phyloP scores from a whole-genome alignment of 1,140 invertebrate species.

The Zaprionus nigranus region DNA sequence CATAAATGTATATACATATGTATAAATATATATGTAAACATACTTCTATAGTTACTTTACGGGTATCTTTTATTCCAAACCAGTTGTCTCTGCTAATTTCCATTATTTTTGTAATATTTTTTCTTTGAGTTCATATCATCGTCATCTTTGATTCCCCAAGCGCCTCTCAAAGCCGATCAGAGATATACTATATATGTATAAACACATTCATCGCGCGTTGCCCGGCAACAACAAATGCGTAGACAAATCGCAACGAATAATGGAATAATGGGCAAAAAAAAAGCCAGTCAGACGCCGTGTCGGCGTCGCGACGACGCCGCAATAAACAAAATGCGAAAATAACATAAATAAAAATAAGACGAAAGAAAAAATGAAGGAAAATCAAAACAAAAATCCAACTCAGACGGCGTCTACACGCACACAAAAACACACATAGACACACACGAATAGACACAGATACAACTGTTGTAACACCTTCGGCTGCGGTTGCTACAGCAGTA shows the following conservation, averaged over 20 bases:
- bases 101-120: constrained; percentile 5
- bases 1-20: background rate
- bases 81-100: background rate
- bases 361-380: constrained; percentile 29
- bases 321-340: constrained; percentile 56
- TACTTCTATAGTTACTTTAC: background rate
- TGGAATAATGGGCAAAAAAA: constrained; percentile 20
- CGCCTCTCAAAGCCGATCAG: background rate
- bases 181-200: background rate
- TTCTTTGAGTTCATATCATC: background rate
- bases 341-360: constrained; percentile 35
- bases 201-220: constrained; percentile 7
- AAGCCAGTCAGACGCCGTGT: constrained; percentile 41
- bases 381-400: constrained; percentile 28
- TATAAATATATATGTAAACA: background rate
- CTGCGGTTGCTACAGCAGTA: constrained; percentile 13
- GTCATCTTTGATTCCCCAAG: background rate
- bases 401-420: constrained; percentile 21
- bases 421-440: background rate
- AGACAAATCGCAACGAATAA: constrained; percentile 12
- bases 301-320: constrained; percentile 73
- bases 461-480: constrained; percentile 67
- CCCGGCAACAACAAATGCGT: constrained; percentile 24
- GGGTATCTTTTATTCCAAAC: background rate
- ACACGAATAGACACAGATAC: constrained; percentile 19